These are phyloP conservation scores for Stratiomys singularior DNA, from an alignment of 2,888 invertebrate genomes.

Conservation along the genomic window DNA sequence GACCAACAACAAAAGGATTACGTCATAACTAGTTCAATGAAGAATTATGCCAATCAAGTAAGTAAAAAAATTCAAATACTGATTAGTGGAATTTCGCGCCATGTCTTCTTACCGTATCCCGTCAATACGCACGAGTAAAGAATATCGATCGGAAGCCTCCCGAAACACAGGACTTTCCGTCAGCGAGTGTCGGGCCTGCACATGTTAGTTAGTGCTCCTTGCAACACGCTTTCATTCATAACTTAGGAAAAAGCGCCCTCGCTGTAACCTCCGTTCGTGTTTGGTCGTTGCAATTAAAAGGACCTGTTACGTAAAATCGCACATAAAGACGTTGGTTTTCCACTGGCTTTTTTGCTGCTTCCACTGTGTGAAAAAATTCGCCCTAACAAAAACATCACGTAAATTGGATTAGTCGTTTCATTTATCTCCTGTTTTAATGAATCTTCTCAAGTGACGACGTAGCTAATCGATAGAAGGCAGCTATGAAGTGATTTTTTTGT, in stretches of 20 bases:
- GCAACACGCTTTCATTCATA: conserved; percentile 42
- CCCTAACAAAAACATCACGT: background rate
- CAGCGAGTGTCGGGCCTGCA: background rate
- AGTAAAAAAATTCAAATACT: background rate
- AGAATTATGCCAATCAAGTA: no score
- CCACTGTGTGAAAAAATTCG: background rate
- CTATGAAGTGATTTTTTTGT: conserved; percentile 12
- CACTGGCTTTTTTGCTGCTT: background rate
- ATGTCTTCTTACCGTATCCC: background rate
- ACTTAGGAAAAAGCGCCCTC: conserved; percentile 19
- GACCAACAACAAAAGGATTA: no score
- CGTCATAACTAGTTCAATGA: no score
- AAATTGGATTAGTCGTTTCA: conserved; percentile 7
- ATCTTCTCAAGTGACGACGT: conserved; percentile 22
- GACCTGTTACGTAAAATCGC: conserved; percentile 43
- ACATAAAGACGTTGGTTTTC: background rate
- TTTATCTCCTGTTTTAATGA: background rate
- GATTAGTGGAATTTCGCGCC: conserved; percentile 18
- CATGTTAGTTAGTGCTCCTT: conserved; percentile 21
- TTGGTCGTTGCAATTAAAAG: conserved; percentile 15
- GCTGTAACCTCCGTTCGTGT: conserved; percentile 8
- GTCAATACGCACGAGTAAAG: conserved; percentile 43
- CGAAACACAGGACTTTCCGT: conserved; percentile 21
- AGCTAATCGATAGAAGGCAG: conserved; percentile 18
- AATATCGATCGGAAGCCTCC: conserved; percentile 32